Conservation (phyloP, 1,140 invertebrate species). For the Drosophila subpulchrella region DNA sequence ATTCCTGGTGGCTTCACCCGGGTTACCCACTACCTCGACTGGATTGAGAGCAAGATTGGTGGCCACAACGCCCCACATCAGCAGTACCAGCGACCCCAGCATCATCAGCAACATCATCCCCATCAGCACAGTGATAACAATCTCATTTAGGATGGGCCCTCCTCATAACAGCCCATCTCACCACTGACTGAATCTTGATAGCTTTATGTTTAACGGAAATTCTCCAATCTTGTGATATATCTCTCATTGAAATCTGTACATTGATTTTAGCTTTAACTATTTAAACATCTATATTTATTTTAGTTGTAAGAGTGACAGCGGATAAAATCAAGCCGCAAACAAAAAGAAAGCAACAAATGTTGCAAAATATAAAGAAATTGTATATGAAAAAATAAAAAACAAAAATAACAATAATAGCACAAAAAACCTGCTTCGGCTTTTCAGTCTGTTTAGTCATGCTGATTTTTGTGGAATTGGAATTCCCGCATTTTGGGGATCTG, state of each 20-base stretch:
- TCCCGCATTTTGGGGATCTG: slow-evolving; percentile 53
- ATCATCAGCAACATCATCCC: slow-evolving; percentile 20
- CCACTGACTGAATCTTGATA: slow-evolving; percentile 69
- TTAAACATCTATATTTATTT: slow-evolving; percentile 75
- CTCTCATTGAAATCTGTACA: slow-evolving; percentile 43
- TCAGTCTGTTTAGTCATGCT: slow-evolving; percentile 74
- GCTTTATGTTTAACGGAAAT: slow-evolving; percentile 60
- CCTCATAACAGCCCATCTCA: slow-evolving; percentile 3
- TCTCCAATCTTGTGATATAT: slow-evolving; percentile 73
- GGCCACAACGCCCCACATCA: slow-evolving; percentile 19
- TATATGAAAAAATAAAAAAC: slow-evolving; percentile 47
- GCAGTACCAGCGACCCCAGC: slow-evolving; percentile 14
- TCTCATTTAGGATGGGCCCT: slow-evolving; percentile 45
- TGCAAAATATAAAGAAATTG: slow-evolving; percentile 58
- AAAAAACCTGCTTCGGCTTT: slow-evolving; percentile 50
- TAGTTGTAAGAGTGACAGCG: slow-evolving; percentile 54
- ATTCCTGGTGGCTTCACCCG: slow-evolving; percentile 78
- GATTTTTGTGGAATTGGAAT: slow-evolving; percentile 75
- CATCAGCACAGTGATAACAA: slow-evolving; percentile 67
- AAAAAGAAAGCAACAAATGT: slow-evolving; percentile 63
- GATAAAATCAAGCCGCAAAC: slow-evolving; percentile 19
- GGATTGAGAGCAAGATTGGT: slow-evolving; percentile 79
- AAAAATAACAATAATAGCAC: slow-evolving; percentile 49
- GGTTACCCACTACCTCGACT: slow-evolving; percentile 78
- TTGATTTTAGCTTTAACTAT: slow-evolving; percentile 64